Percentiles rank a stretch among this genome's conserved stretches.
phyloP scores from a whole-genome alignment of 2,113 vertebrate genomes.

The Mirza zaza region DNA sequence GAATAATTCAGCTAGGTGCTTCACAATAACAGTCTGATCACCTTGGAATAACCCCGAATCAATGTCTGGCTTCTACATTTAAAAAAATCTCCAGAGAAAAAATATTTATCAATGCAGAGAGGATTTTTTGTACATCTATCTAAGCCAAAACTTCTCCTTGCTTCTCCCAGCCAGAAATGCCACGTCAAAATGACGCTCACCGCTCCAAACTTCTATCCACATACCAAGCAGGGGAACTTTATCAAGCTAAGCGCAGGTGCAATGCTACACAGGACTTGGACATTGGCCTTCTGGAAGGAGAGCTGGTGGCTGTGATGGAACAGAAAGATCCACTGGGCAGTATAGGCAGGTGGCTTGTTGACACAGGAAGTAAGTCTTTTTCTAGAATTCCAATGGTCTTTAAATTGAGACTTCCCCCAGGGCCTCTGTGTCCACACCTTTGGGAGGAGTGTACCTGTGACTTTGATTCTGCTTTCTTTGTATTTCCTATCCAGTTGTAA shows the following conservation, averaged over 20 bases:
- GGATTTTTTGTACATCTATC: neutral
- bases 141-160: neutral
- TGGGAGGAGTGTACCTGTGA: neutral
- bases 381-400: neutral
- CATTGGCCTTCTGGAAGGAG: conserved; percentile 93
- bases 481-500: conserved; percentile 81
- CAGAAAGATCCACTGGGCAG: conserved; percentile 93
- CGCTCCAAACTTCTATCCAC: conserved; percentile 87
- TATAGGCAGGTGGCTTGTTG: conserved; percentile 94
- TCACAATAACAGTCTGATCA: neutral
- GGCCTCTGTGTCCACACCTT: neutral
- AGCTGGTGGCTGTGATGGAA: conserved; percentile 93
- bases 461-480: conserved; percentile 56
- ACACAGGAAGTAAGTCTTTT: conserved; percentile 91
- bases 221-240: conserved; percentile 84
- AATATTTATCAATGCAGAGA: neutral
- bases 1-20: neutral
- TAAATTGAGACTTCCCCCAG: neutral
- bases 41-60: neutral
- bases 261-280: conserved; percentile 95
- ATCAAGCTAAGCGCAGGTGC: conserved; percentile 95
- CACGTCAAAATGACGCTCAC: conserved; percentile 90
- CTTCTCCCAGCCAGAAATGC: conserved; percentile 84
- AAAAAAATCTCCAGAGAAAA: neutral
- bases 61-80: neutral